A percentile compares a stretch with the other conserved stretches of the same genome.
These are phyloP conservation scores for Vanessa cardui DNA, from an alignment of 2,888 invertebrate genomes.

Conservation along the genomic window DNA sequence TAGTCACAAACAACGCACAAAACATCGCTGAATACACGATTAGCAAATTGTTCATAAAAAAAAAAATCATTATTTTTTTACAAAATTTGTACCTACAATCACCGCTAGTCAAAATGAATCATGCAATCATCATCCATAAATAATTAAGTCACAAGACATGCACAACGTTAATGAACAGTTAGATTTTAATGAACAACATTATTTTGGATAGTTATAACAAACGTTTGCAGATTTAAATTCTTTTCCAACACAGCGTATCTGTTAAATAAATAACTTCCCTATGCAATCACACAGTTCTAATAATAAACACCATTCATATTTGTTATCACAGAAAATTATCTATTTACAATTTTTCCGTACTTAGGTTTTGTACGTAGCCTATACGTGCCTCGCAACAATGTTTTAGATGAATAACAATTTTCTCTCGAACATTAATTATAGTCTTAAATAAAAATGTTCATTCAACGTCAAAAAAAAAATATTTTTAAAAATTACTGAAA, in stretches of 20 bases:
- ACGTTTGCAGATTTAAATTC: constrained; percentile 41
- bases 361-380: constrained; percentile 74
- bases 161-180: constrained; percentile 28
- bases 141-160: constrained; percentile 43
- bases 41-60: constrained; percentile 29
- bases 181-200: constrained; percentile 23
- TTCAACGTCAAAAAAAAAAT: not conserved
- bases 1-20: constrained; percentile 24
- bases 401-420: constrained; percentile 63
- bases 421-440: constrained; percentile 46
- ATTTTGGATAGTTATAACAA: constrained; percentile 33
- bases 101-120: constrained; percentile 38
- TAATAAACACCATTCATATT: constrained; percentile 76
- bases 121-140: constrained; percentile 40
- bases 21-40: constrained; percentile 16
- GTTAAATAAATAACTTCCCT: constrained; percentile 74
- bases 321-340: constrained; percentile 84
- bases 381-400: constrained; percentile 73
- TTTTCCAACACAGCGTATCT: constrained; percentile 63
- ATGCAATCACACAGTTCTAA: constrained; percentile 82
- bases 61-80: constrained; percentile 24
- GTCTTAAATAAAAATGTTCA: constrained; percentile 19
- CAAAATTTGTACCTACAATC: constrained; percentile 42
- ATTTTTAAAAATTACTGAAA: not conserved
- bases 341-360: constrained; percentile 83